Percentiles rank a stretch among this genome's conserved stretches.
Conservation (phyloP, 2,113 vertebrate species). For the Gadus chalcogrammus region DNA sequence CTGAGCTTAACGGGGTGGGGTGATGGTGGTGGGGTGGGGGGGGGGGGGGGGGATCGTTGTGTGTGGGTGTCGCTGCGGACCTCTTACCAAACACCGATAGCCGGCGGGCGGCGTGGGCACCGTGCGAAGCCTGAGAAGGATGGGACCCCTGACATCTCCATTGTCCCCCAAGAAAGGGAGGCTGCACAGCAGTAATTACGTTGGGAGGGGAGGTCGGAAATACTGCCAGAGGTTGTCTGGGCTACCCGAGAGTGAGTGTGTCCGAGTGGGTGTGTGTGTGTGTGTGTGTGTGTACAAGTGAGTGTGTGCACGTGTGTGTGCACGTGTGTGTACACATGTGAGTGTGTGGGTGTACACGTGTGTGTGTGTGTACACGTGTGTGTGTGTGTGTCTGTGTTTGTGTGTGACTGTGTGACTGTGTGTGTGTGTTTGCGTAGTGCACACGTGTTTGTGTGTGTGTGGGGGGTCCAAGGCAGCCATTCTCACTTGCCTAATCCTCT, state of each 20-base stretch:
- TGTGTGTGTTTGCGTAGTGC: no score
- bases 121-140: constrained; percentile 51
- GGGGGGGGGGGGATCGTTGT: background rate
- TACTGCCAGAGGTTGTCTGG: constrained; percentile 57
- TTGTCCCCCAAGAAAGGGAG: constrained; percentile 60
- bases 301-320: no score
- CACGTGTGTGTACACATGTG: no score
- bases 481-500: no score
- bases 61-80: constrained; percentile 15
- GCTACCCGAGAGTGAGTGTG: constrained; percentile 46
- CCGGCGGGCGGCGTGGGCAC: constrained; percentile 21
- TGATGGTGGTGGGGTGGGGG: background rate
- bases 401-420: no score
- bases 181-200: constrained; percentile 66
- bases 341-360: no score
- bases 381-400: no score
- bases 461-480: no score
- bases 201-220: constrained; percentile 55
- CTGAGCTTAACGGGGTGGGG: no score
- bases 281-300: constrained; percentile 4
- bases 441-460: no score
- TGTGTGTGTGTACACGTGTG: no score
- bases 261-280: background rate
- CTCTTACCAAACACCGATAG: constrained; percentile 31
- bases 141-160: constrained; percentile 60